Evolutionary conservation across 2,797 vertebrate species (phyloP).

Genomic region (Nannoperca obscura): DNA sequence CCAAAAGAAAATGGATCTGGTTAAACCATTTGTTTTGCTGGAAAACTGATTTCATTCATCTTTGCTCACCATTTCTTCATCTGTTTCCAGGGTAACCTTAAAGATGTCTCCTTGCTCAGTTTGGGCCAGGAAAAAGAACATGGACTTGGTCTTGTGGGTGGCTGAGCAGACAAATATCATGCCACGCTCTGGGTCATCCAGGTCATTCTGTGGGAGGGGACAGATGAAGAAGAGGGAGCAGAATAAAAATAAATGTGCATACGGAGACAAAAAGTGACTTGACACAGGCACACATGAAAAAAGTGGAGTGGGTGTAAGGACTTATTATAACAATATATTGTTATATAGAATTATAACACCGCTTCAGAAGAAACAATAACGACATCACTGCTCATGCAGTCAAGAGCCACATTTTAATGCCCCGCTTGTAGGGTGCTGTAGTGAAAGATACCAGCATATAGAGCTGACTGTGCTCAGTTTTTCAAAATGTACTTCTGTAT

Average conservation of each 20-base stretch:
- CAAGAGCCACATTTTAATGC: neutral
- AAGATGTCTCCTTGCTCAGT: slow-evolving; percentile 99
- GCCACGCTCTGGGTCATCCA: slow-evolving; percentile 97
- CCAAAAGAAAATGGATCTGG: neutral
- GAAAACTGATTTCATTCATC: neutral
- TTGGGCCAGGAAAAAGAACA: slow-evolving; percentile 99
- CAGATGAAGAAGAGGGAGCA: neutral
- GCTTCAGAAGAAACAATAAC: neutral
- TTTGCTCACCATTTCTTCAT: slow-evolving; percentile 96
- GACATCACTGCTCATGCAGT: neutral
- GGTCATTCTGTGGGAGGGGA: slow-evolving; percentile 88
- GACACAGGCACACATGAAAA: neutral
- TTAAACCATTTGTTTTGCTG: too few relatives aligned
- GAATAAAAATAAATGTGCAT: slow-evolving; percentile 11
- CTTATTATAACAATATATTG: too few relatives aligned
- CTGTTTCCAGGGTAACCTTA: slow-evolving; percentile 98
- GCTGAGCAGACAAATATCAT: slow-evolving; percentile 99
- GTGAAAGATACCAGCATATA: neutral
- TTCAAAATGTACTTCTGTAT: neutral
- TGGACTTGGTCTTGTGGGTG: slow-evolving; percentile 99
- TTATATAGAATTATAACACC: neutral
- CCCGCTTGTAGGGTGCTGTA: neutral
- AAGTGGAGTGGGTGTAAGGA: neutral
- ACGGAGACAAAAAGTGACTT: neutral
- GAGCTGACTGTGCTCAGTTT: neutral